Evolutionary conservation across 2,888 invertebrate species (phyloP), one percentile per base, ranked within the genome.

Genomic region (Melinaea marsaeus): DNA sequence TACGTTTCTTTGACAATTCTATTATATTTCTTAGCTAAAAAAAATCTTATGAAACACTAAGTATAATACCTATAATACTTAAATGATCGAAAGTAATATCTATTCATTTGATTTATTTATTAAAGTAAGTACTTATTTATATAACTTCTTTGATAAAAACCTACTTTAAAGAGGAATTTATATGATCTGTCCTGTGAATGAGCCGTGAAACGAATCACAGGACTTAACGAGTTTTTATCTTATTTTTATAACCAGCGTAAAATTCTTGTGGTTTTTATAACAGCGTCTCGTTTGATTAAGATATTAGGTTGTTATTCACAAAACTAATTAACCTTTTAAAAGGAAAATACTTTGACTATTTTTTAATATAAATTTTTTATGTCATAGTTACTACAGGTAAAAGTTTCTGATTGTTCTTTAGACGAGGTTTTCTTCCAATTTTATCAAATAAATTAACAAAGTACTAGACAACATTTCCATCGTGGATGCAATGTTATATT

Each of bases 231-330:
- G 58, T 65, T 65, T 64, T 67, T 67, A 65, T 63, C 61, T 57
- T 57, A 55, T 58, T 55, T 63, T 66, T 63, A 64, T 66, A 58
- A 66, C 55, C 66, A 22, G 63, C 66, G 63, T 68, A 55, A 68
- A 68, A 64, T 68, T 68, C 62, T 55, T 63, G 65, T 51, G 63
- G 61, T 62, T 66, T 55, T 57, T 58, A 60, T 63, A 68, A 63
- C 65, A 37, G 58, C 62, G 60, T 63, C 63, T 60, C 60, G 66
- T 66, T 64, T 66, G 68, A 68, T 68, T 66, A 64, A 68, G 68
- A 68, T 62, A 63, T 68, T 55, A 62, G 54, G 42, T 59, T 62
- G 61, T 57, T 62, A 46, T 64, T 58, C 63, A 57, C 37, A 42
- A 48, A 60, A 42, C 62, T 55, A 62, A 60, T 62, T 59, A 65